Percentiles rank a stretch among this genome's conserved stretches.
Conservation (phyloP, 2,113 vertebrate genomes). For the Zosterops pallidus region DNA sequence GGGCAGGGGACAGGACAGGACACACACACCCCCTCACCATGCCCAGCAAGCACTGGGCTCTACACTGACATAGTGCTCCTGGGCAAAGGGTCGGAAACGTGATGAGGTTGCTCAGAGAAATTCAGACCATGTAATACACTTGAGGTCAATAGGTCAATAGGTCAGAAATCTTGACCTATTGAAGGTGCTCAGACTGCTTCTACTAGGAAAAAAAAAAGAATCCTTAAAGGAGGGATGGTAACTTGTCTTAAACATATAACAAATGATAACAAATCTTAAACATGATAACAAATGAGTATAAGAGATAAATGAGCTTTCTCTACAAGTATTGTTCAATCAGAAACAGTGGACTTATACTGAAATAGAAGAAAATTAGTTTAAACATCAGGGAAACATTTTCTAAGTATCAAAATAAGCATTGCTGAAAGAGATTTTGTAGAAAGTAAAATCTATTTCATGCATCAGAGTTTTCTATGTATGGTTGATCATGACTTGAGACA, state of each 20-base stretch:
- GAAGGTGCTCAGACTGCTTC: neutral
- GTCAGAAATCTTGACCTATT: neutral
- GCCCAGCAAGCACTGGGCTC: neutral
- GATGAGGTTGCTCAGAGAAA: neutral
- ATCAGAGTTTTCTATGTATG: neutral
- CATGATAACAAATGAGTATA: neutral
- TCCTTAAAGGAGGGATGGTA: neutral
- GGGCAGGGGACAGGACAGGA: neutral
- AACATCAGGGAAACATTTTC: neutral
- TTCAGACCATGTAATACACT: neutral
- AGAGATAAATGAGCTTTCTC: neutral
- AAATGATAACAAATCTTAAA: too few species aligned
- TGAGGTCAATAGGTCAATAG: neutral
- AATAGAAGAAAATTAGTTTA: neutral
- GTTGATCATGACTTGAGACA: neutral
- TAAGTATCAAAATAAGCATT: neutral
- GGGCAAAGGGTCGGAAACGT: neutral
- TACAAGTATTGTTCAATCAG: neutral
- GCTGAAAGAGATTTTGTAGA: neutral
- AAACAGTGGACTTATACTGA: neutral
- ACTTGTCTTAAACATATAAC: neutral
- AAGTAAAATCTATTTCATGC: neutral
- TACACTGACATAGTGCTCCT: fast-evolving
- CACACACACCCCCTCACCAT: neutral
- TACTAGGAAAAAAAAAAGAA: neutral